Evolutionary conservation across 2,113 vertebrate genomes (phyloP), one percentile per base, ranked within the genome.

Genomic region (Datnioides undecimradiatus): DNA sequence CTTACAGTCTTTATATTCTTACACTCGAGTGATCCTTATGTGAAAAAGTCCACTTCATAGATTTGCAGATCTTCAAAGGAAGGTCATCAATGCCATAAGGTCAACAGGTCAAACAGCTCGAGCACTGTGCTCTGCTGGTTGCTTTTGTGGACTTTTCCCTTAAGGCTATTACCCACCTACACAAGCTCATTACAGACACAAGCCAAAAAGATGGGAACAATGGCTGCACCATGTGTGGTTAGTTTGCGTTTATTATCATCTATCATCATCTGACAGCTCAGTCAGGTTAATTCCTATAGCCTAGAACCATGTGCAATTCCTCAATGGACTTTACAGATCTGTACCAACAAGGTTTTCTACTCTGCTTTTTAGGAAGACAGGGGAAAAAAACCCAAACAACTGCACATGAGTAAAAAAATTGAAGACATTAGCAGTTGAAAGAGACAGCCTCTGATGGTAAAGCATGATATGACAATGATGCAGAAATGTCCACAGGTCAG

Each of bases 181-280:
- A n/a, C 70, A 43, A 16, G 21, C 55, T 83, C 48, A 68, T 82
- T 82, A 84, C 57, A 87, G 19, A 66, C 46, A 69, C 21, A 45
- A 65, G 57, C 33, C 46, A 11, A 45, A 38, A 36, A 72, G 38
- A 49, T 73, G 71, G 31, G 54, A 80, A 34, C 3, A 25, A 12
- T 59, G 29, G 36, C 16, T 40, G n/a, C 49, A 54, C 48, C 19
- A n/a, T 11, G 21, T 46, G 25, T 58, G 38, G n/a, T 48, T 69
- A 23, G n/a, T 73, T 64, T 21, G 27, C 34, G 38, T 27, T 49
- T 27, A 14, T 48, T 3, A 10, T 51, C 40, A 33, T 75, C 6
- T 27, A 31, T 58, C 7, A 51, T 8, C 17, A 62, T 31, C 13
- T 63, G 16, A 65, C 63, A 62, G 23, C 40, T 16, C 25, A 49